These are phyloP conservation scores for Rhopilema esculentum DNA, from an alignment of 30 jellyfish, hydroid and myxozoan species.

Conservation along the genomic window DNA sequence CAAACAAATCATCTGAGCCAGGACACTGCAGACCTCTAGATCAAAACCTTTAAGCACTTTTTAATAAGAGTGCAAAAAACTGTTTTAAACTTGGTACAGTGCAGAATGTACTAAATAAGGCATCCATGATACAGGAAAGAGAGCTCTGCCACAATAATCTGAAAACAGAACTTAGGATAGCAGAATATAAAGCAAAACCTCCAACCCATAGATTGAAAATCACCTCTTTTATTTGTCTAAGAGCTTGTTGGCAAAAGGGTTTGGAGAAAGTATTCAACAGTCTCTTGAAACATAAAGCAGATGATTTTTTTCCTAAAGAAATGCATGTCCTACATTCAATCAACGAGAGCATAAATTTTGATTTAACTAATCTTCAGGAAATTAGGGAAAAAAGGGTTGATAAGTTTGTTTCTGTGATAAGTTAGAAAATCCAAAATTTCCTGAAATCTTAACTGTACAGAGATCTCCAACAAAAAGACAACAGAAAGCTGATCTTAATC, in stretches of 20 bases:
- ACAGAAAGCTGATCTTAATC: conserved; percentile 26
- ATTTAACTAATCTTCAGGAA: conserved; percentile 1
- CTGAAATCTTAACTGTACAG: conserved; percentile 21
- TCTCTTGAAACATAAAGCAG: too few species aligned
- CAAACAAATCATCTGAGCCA: conserved; percentile 18
- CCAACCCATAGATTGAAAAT: conserved; percentile 1
- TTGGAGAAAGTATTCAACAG: too few species aligned
- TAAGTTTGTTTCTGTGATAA: too few species aligned
- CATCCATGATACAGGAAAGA: conserved; percentile 34
- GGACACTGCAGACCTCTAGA: conserved; percentile 60
- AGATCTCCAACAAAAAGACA: not conserved
- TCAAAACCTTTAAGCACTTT: conserved; percentile 30
- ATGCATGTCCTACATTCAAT: conserved; percentile 2
- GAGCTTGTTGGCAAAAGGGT: conserved; percentile 49
- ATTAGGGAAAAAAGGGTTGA: conserved; percentile 36
- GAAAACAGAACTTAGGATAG: conserved; percentile 8
- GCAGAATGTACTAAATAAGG: conserved; percentile 43
- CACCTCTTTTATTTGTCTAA: conserved; percentile 6
- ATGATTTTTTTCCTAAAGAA: too few species aligned
- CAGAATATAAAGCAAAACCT: conserved; percentile 16
- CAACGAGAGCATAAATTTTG: not conserved
- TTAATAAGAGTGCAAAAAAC: conserved; percentile 55
- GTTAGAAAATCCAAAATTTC: conserved; percentile 12
- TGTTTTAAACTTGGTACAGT: conserved; percentile 51
- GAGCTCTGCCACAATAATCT: conserved; percentile 37